phyloP scores from a whole-genome alignment of 2,113 vertebrate genomes.

The Lophotis ruficrista region DNA sequence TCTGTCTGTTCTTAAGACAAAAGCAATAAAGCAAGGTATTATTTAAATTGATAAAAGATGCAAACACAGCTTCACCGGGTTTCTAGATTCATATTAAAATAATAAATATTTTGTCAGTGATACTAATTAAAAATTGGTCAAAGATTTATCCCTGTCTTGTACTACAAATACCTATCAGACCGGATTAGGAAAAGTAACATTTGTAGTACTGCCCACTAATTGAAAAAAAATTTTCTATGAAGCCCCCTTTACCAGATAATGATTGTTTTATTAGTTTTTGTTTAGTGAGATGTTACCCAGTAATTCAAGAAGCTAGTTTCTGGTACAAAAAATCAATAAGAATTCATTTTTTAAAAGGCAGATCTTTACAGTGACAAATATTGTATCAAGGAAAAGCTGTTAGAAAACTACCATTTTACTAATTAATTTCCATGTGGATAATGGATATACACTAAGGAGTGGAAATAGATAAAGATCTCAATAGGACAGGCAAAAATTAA shows the following conservation, averaged over 20 bases:
- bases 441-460: not conserved
- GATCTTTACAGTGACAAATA: not conserved
- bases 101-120: slow-evolving; percentile 78
- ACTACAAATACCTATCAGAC: slow-evolving; percentile 62
- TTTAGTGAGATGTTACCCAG: not conserved
- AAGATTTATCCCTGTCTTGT: slow-evolving; percentile 71
- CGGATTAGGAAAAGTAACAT: slow-evolving; percentile 70
- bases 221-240: slow-evolving; percentile 1
- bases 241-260: not conserved
- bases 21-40: slow-evolving; percentile 73
- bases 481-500: not conserved
- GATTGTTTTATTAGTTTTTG: slow-evolving; percentile 21
- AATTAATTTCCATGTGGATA: slow-evolving; percentile 9
- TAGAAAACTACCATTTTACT: slow-evolving; percentile 3
- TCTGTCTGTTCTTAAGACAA: slow-evolving; percentile 59
- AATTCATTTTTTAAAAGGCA: not conserved
- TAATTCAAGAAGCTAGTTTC: not conserved
- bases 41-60: slow-evolving; percentile 78
- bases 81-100: slow-evolving; percentile 76
- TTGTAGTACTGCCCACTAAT: slow-evolving; percentile 31
- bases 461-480: not conserved
- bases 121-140: slow-evolving; percentile 77
- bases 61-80: slow-evolving; percentile 67
- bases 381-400: not conserved
- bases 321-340: not conserved